Percentiles rank a stretch among this genome's conserved stretches.
Evolutionary conservation across 2,888 invertebrate species (phyloP).

Genomic region (Theretra japonica): DNA sequence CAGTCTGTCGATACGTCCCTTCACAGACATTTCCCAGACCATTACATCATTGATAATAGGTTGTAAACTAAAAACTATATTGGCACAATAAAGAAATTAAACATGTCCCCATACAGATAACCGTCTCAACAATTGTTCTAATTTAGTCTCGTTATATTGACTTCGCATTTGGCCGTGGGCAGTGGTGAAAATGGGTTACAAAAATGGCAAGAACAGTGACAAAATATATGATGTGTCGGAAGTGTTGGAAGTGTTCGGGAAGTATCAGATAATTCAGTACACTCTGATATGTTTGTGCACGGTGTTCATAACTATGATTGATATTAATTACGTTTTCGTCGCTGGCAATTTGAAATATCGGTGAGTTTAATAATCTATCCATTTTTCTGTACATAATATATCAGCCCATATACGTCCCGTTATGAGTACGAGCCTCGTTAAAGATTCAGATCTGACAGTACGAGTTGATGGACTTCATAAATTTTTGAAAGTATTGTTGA

Average conservation of each 20-base stretch:
- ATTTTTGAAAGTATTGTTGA: no score
- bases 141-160: slow-evolving; percentile 16
- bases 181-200: slow-evolving; percentile 7
- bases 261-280: slow-evolving; percentile 70
- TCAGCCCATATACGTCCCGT: not conserved
- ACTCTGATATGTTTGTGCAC: slow-evolving; percentile 58
- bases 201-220: not conserved
- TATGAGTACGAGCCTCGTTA: no score
- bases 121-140: not conserved
- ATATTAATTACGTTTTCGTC: slow-evolving; percentile 72
- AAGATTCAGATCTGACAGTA: no score
- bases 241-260: slow-evolving; percentile 70
- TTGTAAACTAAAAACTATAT: not conserved
- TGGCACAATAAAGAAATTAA: not conserved
- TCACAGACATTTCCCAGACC: not conserved
- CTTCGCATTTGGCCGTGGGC: not conserved
- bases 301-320: slow-evolving; percentile 62
- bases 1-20: slow-evolving; percentile 10
- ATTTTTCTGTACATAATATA: not conserved
- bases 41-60: not conserved
- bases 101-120: not conserved
- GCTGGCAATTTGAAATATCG: slow-evolving; percentile 68
- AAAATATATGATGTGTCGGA: slow-evolving; percentile 43
- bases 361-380: slow-evolving; percentile 48
- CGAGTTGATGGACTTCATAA: no score